phyloP scores from a whole-genome alignment of 2,113 vertebrate genomes.

The Poeciliopsis turrubarensis region DNA sequence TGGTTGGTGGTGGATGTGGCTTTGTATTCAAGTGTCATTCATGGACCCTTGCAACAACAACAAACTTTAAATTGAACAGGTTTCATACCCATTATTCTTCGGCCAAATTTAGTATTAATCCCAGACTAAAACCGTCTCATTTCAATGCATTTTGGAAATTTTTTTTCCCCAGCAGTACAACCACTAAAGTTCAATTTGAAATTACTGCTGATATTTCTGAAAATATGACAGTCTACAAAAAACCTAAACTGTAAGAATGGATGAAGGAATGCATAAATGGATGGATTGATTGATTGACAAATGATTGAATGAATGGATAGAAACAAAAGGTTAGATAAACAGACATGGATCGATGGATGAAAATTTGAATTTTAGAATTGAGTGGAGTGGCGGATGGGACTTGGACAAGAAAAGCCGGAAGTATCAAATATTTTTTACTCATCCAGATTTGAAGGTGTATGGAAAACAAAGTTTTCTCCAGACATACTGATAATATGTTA shows the following conservation, averaged over 20 bases:
- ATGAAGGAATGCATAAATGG: neutral
- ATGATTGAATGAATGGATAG: too few species aligned
- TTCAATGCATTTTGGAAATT: neutral
- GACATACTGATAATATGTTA: neutral
- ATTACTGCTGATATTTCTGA: neutral
- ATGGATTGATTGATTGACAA: too few species aligned
- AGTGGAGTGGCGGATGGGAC: too few species aligned
- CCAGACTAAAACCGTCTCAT: too few species aligned
- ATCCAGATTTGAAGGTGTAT: neutral
- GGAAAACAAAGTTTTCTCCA: neutral
- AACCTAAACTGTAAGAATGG: neutral
- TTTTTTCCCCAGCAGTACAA: neutral
- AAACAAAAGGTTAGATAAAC: too few species aligned
- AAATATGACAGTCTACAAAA: neutral
- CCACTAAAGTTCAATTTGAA: neutral
- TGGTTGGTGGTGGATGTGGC: neutral
- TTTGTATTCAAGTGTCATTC: neutral
- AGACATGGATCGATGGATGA: too few species aligned
- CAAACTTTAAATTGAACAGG: neutral
- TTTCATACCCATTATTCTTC: neutral
- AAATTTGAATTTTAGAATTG: too few species aligned
- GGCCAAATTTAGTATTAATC: neutral
- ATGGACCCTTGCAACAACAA: neutral
- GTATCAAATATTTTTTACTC: neutral
- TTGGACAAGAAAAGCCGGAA: neutral